Percentiles rank a stretch among this genome's conserved stretches.
Evolutionary conservation across 2,113 vertebrate genomes (phyloP).

Genomic region (Riparia riparia): DNA sequence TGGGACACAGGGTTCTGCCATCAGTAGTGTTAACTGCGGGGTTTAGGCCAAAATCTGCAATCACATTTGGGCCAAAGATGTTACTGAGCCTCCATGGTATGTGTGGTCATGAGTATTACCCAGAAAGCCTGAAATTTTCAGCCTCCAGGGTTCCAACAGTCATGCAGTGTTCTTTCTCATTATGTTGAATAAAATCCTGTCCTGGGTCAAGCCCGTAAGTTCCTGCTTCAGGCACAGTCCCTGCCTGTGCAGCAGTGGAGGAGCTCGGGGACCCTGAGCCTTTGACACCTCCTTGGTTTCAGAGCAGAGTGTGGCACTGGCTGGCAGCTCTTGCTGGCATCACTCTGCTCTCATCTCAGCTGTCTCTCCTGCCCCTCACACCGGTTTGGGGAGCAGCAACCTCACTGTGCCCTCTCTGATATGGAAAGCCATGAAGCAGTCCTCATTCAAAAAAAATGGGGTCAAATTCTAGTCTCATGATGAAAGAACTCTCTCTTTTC

Average conservation of each 20-base stretch:
- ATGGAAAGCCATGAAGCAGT: neutral
- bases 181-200: neutral
- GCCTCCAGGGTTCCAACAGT: too few relatives aligned
- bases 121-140: too few relatives aligned
- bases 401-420: neutral
- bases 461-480: neutral
- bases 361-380: neutral
- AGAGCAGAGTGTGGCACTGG: neutral
- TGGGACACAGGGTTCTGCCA: neutral
- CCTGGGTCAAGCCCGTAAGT: neutral
- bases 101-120: neutral
- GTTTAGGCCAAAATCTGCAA: neutral
- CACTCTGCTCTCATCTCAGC: neutral
- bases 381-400: rapidly evolving
- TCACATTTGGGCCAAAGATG: neutral
- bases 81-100: rapidly evolving
- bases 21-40: neutral
- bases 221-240: neutral
- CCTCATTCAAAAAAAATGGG: neutral
- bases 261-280: neutral
- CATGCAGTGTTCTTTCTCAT: neutral
- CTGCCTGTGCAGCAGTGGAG: neutral
- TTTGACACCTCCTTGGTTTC: neutral
- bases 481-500: neutral
- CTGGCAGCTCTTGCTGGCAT: neutral